Percentiles rank a stretch among this genome's conserved stretches.
Evolutionary conservation across 2,797 vertebrate species (phyloP).

Genomic region (Hippopotamyrus pictus): DNA sequence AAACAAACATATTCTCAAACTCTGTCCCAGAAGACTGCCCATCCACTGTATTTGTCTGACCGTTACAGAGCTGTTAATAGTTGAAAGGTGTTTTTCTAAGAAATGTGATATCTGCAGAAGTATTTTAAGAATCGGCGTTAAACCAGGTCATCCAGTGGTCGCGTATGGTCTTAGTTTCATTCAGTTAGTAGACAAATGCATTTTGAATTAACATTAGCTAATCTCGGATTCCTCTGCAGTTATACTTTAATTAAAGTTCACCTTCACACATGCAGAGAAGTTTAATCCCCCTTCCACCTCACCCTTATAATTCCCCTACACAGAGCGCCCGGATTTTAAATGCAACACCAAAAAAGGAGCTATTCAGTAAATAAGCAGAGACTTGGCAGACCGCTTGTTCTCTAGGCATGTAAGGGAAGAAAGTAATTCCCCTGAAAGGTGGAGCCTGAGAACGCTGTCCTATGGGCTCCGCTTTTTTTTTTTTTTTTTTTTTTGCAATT

Average conservation of each 20-base stretch:
- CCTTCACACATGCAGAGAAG: constrained; percentile 28
- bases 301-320: neutral
- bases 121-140: neutral
- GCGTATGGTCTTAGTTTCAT: neutral
- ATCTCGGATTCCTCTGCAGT: neutral
- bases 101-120: neutral
- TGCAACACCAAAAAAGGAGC: constrained; percentile 55
- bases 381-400: constrained; percentile 31
- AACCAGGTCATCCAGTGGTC: neutral
- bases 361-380: constrained; percentile 44
- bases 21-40: neutral
- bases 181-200: neutral
- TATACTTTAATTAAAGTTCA: constrained; percentile 21
- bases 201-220: neutral
- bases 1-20: neutral
- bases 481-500: neutral
- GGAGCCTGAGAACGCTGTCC: constrained; percentile 25
- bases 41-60: constrained; percentile 7
- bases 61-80: neutral
- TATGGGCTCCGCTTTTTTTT: neutral
- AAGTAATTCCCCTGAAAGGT: constrained; percentile 35
- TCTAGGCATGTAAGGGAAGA: constrained; percentile 46
- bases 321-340: constrained; percentile 6
- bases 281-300: neutral
- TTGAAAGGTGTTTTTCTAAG: neutral